These are phyloP conservation scores for Tor tambroides DNA, from an alignment of 2,113 vertebrate species.

Conservation along the genomic window DNA sequence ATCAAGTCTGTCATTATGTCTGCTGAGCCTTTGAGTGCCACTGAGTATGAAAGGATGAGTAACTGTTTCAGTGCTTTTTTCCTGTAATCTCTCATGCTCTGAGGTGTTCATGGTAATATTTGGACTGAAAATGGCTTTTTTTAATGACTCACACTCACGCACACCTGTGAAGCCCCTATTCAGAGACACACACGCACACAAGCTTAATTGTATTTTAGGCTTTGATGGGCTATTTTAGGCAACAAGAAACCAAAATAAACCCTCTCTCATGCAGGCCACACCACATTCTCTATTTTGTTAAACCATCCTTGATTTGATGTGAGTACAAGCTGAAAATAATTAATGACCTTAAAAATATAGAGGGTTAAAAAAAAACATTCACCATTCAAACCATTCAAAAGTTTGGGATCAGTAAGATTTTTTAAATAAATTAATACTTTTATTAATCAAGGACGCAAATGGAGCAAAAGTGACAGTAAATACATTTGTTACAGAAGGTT, in stretches of 20 bases:
- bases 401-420: no score
- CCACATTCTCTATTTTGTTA: not conserved
- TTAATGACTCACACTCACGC: conserved; percentile 14
- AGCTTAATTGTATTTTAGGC: conserved; percentile 13
- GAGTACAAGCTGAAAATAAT: not conserved
- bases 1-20: conserved; percentile 26
- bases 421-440: not conserved
- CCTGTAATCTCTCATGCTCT: not conserved
- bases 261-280: not conserved
- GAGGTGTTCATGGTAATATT: conserved; percentile 22
- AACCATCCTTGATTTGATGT: not conserved
- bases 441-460: not conserved
- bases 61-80: not conserved
- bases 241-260: not conserved
- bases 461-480: not conserved
- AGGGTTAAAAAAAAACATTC: not conserved
- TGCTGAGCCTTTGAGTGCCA: conserved; percentile 7
- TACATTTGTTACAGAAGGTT: not conserved
- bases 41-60: conserved; percentile 17
- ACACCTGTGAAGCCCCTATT: conserved; percentile 36
- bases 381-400: no score
- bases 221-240: not conserved
- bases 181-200: not conserved
- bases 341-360: conserved; percentile 1
- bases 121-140: conserved; percentile 2